phyloP scores from a whole-genome alignment of 2,797 vertebrate genomes.

The Clarias laeviceps region DNA sequence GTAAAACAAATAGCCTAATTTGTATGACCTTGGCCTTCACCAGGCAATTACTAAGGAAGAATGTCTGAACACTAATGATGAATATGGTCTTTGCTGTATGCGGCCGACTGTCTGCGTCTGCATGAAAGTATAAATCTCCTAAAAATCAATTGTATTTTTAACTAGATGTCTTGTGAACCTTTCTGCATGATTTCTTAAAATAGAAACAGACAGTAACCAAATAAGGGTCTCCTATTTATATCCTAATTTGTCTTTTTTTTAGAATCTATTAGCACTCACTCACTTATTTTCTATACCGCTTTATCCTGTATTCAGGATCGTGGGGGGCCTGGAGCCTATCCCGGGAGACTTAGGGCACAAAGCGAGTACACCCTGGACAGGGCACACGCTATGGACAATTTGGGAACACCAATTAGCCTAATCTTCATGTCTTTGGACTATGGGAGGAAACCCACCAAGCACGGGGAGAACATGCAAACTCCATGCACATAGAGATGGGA shows the following conservation, averaged over 20 bases:
- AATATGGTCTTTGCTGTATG: neutral
- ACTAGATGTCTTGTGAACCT: neutral
- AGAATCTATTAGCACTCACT: neutral
- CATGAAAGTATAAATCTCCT: neutral
- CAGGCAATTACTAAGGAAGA: neutral
- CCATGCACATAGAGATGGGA: too few relatives aligned
- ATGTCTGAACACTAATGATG: neutral
- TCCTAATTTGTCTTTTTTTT: neutral
- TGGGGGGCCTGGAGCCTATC: too few relatives aligned
- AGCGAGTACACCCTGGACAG: too few relatives aligned
- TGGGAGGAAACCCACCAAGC: too few relatives aligned
- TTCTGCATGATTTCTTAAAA: neutral
- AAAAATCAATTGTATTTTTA: neutral
- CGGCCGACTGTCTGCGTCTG: neutral
- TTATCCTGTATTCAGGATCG: too few relatives aligned
- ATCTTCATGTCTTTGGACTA: too few relatives aligned
- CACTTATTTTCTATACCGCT: too few relatives aligned
- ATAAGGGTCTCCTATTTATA: neutral
- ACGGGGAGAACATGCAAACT: too few relatives aligned
- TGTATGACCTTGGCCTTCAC: neutral
- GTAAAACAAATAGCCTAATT: neutral
- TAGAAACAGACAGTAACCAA: neutral
- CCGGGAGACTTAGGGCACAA: too few relatives aligned
- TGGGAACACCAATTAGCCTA: too few relatives aligned
- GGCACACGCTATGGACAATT: too few relatives aligned